These are phyloP conservation scores for Cirrhinus mrigala DNA, from an alignment of 2,797 vertebrate genomes.

Conservation along the genomic window DNA sequence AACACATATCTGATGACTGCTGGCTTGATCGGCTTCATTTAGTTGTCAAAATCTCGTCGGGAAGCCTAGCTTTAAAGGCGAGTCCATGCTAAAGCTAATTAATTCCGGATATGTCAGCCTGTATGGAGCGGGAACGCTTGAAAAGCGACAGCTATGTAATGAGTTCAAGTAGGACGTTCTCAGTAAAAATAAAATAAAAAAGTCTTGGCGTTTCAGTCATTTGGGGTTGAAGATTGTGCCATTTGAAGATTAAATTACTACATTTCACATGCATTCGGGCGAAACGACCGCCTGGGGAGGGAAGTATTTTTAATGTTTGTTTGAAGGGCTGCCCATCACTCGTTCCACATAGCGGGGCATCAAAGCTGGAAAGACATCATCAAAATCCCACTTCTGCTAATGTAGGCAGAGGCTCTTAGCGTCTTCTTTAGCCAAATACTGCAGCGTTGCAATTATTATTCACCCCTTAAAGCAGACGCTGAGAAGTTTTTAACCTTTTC, in stretches of 20 bases:
- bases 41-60: conserved; percentile 49
- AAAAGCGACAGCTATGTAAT: conserved; percentile 44
- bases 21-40: conserved; percentile 47
- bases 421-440: conserved; percentile 58
- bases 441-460: conserved; percentile 25
- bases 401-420: neutral
- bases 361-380: conserved; percentile 27
- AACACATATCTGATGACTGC: conserved; percentile 34
- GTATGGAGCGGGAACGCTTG: conserved; percentile 20
- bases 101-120: conserved; percentile 40
- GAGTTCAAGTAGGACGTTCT: conserved; percentile 42
- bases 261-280: conserved; percentile 37
- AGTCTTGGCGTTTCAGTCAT: conserved; percentile 38
- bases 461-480: neutral
- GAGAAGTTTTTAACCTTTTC: conserved; percentile 35
- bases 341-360: conserved; percentile 21
- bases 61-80: conserved; percentile 51
- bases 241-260: conserved; percentile 60
- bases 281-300: conserved; percentile 31
- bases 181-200: conserved; percentile 49
- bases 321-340: conserved; percentile 54
- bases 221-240: conserved; percentile 47
- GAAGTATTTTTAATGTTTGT: conserved; percentile 45
- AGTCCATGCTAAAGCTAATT: conserved; percentile 49
- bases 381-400: conserved; percentile 36